Conservation (phyloP, 2,113 vertebrate species). For the Speoplatyrhinus poulsoni region DNA sequence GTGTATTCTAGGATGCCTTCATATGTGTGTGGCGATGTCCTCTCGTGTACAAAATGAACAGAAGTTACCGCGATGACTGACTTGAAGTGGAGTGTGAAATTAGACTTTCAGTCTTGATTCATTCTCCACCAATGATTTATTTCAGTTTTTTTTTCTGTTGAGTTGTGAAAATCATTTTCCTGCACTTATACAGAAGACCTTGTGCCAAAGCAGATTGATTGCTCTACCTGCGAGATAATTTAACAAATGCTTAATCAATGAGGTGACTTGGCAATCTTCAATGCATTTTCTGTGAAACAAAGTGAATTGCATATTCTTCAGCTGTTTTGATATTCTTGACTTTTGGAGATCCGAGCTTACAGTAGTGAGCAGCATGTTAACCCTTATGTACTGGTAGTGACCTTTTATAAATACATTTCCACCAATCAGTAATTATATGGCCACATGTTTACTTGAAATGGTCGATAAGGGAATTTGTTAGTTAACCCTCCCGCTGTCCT, state of each 20-base stretch:
- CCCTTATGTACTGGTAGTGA: too few relatives aligned
- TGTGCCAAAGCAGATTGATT: slow-evolving; percentile 25
- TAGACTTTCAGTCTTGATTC: slow-evolving; percentile 23
- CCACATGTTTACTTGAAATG: too few relatives aligned
- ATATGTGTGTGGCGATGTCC: not conserved
- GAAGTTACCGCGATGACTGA: not conserved
- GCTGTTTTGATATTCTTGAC: not conserved
- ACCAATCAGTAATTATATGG: too few relatives aligned
- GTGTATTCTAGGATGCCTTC: not conserved
- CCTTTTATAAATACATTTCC: too few relatives aligned
- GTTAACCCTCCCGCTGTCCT: too few relatives aligned
- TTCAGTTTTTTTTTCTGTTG: not conserved
- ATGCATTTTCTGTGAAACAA: not conserved
- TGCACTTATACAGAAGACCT: not conserved
- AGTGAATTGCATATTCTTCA: not conserved
- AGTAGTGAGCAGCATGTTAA: not conserved
- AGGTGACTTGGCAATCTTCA: not conserved
- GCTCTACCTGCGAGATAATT: slow-evolving; percentile 33
- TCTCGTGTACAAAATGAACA: slow-evolving; percentile 12
- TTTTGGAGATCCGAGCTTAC: not conserved
- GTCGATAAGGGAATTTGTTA: too few relatives aligned
- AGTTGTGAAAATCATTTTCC: slow-evolving; percentile 20
- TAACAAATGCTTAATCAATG: slow-evolving; percentile 21
- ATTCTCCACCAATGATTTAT: slow-evolving; percentile 25
- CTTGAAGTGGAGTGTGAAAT: slow-evolving; percentile 43